Conservation (phyloP, 2,113 vertebrate species). For the Rhadina sibilatrix region DNA sequence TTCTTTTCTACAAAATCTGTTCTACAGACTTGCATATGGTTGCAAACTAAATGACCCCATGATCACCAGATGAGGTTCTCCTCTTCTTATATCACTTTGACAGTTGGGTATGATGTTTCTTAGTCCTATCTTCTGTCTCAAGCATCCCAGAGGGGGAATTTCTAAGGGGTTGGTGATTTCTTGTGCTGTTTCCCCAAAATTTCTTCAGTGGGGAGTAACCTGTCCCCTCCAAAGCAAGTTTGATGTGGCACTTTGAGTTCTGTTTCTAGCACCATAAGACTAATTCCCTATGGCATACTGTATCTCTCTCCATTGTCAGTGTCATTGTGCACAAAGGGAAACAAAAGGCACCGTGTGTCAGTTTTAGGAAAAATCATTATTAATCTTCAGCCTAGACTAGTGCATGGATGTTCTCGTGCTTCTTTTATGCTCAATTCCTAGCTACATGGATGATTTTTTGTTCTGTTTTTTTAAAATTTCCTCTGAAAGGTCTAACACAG, state of each 20-base stretch:
- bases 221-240: background rate
- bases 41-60: background rate
- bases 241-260: background rate
- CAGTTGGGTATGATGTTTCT: background rate
- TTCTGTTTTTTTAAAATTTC: background rate
- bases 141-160: background rate
- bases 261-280: background rate
- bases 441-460: background rate
- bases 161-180: background rate
- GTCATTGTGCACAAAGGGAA: background rate
- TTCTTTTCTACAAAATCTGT: background rate
- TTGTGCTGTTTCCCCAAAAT: background rate
- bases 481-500: background rate
- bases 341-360: rapidly evolving
- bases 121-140: background rate
- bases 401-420: background rate
- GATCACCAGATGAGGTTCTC: background rate
- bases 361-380: background rate
- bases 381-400: background rate
- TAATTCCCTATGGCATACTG: background rate
- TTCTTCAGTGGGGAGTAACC: background rate
- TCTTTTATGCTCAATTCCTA: background rate
- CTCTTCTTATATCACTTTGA: background rate
- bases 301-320: background rate
- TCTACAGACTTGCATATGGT: background rate